Conservation (phyloP, 2,113 vertebrate genomes). For the Heterochromis multidens region DNA sequence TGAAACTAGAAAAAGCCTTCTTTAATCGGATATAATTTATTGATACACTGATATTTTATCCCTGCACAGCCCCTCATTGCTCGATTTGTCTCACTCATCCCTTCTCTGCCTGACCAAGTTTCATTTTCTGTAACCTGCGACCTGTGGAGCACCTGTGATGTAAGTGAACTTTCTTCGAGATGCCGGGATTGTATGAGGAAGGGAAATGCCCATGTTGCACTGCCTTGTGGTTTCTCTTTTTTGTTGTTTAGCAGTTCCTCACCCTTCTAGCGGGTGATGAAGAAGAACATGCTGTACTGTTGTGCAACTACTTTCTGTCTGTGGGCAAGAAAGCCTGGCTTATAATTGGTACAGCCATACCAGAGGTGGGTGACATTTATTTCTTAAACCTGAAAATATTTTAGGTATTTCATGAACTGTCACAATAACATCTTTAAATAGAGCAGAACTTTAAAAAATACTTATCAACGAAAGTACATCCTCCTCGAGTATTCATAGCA, state of each 20-base stretch:
- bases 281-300: slow-evolving; percentile 89
- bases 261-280: slow-evolving; percentile 93
- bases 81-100: slow-evolving; percentile 89
- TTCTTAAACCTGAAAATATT: not conserved
- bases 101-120: slow-evolving; percentile 88
- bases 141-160: slow-evolving; percentile 94
- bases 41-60: not conserved
- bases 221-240: not conserved
- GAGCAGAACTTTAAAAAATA: not conserved
- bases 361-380: slow-evolving; percentile 79
- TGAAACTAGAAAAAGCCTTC: not conserved
- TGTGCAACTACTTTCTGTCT: slow-evolving; percentile 94
- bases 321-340: slow-evolving; percentile 94
- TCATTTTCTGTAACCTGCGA: slow-evolving; percentile 89
- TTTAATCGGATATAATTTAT: not conserved
- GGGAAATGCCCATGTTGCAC: not conserved
- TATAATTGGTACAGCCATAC: slow-evolving; percentile 87
- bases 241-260: slow-evolving; percentile 88
- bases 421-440: not conserved
- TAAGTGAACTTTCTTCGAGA: slow-evolving; percentile 66
- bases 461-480: too few relatives aligned
- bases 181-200: not conserved
- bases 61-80: slow-evolving; percentile 82
- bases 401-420: not conserved
- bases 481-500: too few relatives aligned